phyloP scores from a whole-genome alignment of 1,140 invertebrate species.

The Musca domestica region DNA sequence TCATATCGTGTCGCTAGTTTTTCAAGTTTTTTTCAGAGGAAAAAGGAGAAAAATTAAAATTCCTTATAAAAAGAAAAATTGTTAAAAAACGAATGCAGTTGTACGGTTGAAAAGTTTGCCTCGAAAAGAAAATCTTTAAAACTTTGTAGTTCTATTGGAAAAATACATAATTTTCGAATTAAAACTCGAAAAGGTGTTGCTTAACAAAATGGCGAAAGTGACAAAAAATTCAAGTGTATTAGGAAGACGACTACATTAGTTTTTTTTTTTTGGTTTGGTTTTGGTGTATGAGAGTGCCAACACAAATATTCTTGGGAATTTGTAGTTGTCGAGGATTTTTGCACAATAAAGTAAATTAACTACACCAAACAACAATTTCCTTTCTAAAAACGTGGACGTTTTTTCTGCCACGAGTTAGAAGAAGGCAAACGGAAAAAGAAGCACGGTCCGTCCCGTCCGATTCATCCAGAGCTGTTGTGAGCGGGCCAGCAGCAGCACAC shows the following conservation, averaged over 20 bases:
- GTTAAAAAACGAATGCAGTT: conserved; percentile 1
- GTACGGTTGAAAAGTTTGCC: not conserved
- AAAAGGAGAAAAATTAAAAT: not conserved
- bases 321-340: too few species aligned
- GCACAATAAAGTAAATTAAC: too few species aligned
- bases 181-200: conserved; percentile 18
- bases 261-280: too few species aligned
- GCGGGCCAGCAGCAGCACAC: not conserved
- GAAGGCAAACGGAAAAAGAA: too few species aligned
- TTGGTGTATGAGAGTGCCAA: too few species aligned
- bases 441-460: not conserved
- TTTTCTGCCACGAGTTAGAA: conserved; percentile 9
- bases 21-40: not conserved
- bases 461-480: not conserved
- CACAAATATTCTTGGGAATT: too few species aligned
- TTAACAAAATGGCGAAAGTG: conserved; percentile 22
- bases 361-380: too few species aligned
- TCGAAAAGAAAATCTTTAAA: not conserved
- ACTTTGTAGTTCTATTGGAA: not conserved
- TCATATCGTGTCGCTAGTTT: not conserved
- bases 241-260: conserved; percentile 9
- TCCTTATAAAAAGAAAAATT: not conserved
- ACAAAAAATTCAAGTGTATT: conserved; percentile 13
- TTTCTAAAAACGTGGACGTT: not conserved
- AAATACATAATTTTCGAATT: conserved; percentile 1